Evolutionary conservation across 2,888 invertebrate genomes (phyloP).

Genomic region (Caenorhabditis sp.): DNA sequence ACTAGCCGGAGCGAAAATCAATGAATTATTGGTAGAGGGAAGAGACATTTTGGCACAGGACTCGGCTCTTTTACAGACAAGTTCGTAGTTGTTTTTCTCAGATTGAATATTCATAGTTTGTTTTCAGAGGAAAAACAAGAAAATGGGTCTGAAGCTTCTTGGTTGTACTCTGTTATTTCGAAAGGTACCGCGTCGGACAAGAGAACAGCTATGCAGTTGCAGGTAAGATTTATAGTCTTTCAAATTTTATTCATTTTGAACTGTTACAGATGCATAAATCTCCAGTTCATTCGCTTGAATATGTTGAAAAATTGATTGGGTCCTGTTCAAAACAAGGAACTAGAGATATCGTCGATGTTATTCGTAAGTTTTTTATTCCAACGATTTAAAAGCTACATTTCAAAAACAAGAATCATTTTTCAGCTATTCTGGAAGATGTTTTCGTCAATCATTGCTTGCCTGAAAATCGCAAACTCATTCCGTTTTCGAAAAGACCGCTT

Average conservation of each 20-base stretch:
- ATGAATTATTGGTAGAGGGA: conserved; percentile 48
- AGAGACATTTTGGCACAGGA: conserved; percentile 39
- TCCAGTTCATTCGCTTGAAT: conserved; percentile 79
- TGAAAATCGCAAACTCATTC: conserved; percentile 78
- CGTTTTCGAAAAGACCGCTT: conserved; percentile 74
- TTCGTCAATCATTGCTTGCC: conserved; percentile 79
- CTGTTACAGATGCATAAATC: conserved; percentile 41
- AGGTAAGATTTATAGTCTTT: conserved; percentile 72
- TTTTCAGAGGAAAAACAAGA: conserved; percentile 21
- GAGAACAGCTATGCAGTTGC: conserved; percentile 83
- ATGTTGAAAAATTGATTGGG: conserved; percentile 79
- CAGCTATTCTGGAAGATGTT: conserved; percentile 83
- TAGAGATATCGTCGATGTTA: conserved; percentile 75
- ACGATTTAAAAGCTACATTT: neutral
- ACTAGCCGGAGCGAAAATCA: conserved; percentile 22
- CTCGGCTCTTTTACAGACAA: conserved; percentile 45
- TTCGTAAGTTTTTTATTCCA: conserved; percentile 74
- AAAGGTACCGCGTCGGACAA: conserved; percentile 86
- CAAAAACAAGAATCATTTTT: conserved; percentile 57
- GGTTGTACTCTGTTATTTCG: conserved; percentile 82
- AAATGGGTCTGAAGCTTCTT: conserved; percentile 72
- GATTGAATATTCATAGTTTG: too few species aligned
- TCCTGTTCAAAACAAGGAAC: conserved; percentile 83
- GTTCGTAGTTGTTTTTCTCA: conserved; percentile 18
- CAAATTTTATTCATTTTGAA: neutral